Evolutionary conservation across 2,113 vertebrate species (phyloP).

Genomic region (Ifrita kowaldi): DNA sequence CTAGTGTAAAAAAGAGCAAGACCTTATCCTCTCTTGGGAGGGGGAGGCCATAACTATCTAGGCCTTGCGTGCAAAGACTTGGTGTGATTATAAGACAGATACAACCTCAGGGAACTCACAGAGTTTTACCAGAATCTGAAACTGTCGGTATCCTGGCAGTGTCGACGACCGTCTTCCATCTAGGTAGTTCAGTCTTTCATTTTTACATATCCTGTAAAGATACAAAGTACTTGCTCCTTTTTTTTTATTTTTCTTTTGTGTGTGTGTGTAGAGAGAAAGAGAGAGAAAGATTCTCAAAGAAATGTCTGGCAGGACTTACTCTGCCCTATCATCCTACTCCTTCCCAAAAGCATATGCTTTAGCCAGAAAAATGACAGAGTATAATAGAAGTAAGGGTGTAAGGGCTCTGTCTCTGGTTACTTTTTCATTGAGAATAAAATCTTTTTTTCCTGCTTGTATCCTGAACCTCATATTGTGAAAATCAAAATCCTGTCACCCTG

Average conservation of each 20-base stretch:
- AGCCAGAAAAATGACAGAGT: neutral
- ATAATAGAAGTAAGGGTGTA: neutral
- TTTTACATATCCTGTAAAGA: neutral
- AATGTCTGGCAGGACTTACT: neutral
- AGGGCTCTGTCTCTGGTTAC: neutral
- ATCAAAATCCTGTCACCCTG: neutral
- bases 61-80: neutral
- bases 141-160: neutral
- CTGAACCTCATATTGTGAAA: neutral
- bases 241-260: rapidly evolving
- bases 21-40: neutral
- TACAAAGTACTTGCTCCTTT: neutral
- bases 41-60: neutral
- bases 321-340: neutral
- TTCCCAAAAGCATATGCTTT: neutral
- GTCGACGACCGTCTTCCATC: neutral
- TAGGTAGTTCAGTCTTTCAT: neutral
- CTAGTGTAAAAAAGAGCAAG: neutral
- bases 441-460: neutral
- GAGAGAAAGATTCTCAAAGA: neutral
- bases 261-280: neutral
- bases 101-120: neutral
- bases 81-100: neutral
- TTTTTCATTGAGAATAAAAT: neutral
- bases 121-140: neutral